Evolutionary conservation across 1,140 invertebrate genomes (phyloP).

Genomic region (Drosophila miranda): DNA sequence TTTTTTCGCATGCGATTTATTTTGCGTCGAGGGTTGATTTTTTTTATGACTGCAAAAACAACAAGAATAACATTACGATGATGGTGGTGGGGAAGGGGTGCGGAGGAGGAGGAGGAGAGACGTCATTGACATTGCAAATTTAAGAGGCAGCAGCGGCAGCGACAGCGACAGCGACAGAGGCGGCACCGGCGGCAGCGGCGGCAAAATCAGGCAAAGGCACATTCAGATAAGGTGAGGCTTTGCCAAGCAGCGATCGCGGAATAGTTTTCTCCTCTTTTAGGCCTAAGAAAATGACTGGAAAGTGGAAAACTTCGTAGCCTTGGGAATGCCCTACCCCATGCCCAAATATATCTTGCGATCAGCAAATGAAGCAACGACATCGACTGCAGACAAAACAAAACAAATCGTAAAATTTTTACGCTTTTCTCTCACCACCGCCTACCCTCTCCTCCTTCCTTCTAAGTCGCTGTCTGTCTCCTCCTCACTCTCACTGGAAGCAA

Average conservation of each 20-base stretch:
- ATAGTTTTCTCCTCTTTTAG: too few species aligned
- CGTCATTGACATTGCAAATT: conserved; percentile 79
- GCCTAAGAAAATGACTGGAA: too few species aligned
- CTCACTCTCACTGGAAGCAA: conserved; percentile 1
- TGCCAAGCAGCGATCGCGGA: too few species aligned
- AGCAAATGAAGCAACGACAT: conserved; percentile 7
- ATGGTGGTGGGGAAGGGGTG: conserved; percentile 11
- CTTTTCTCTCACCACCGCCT: neutral
- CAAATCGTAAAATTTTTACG: conserved; percentile 66
- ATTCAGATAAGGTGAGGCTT: too few species aligned
- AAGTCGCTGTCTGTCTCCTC: neutral
- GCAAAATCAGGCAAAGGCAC: too few species aligned
- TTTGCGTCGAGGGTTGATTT: conserved; percentile 68
- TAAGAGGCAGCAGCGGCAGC: conserved; percentile 35
- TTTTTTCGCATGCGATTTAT: conserved; percentile 63
- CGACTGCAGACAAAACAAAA: conserved; percentile 59
- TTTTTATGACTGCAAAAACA: conserved; percentile 57
- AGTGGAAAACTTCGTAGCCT: too few species aligned
- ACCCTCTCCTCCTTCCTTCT: neutral
- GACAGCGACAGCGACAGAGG: conserved; percentile 4
- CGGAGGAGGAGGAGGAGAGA: conserved; percentile 23
- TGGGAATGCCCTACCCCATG: too few species aligned
- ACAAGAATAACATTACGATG: neutral
- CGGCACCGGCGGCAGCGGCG: conserved; percentile 14
- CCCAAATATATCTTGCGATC: too few species aligned